Evolutionary conservation across 2,888 invertebrate species (phyloP).

Genomic region (Dynastes hyllus): DNA sequence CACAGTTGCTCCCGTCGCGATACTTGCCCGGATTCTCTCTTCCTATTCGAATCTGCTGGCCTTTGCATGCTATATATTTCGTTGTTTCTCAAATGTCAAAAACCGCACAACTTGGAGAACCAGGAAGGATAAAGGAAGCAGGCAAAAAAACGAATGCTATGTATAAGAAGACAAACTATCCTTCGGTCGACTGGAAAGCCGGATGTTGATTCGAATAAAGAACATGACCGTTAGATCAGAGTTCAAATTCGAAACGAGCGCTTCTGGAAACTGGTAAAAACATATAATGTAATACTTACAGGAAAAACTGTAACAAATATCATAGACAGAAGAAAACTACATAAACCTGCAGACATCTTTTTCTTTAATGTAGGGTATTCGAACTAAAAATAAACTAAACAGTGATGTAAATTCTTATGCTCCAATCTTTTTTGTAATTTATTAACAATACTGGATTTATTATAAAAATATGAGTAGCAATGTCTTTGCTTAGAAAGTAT

Average conservation of each 20-base stretch:
- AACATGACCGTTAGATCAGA: conserved; percentile 58
- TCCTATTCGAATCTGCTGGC: conserved; percentile 63
- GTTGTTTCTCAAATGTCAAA: conserved; percentile 50
- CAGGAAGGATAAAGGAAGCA: conserved; percentile 27
- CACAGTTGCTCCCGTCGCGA: conserved; percentile 51
- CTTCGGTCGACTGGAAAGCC: conserved; percentile 68
- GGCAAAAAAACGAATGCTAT: conserved; percentile 59
- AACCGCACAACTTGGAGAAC: conserved; percentile 1
- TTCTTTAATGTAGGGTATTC: no score
- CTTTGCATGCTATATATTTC: conserved; percentile 66
- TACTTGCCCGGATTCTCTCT: conserved; percentile 44
- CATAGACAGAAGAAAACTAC: no score
- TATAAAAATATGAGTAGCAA: no score
- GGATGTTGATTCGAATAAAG: conserved; percentile 71
- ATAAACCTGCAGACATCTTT: no score
- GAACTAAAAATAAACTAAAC: no score
- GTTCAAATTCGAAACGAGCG: no score
- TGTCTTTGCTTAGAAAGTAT: no score
- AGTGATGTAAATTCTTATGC: no score
- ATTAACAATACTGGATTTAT: no score
- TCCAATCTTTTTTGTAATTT: no score
- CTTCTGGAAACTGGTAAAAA: neutral
- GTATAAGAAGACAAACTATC: conserved; percentile 62
- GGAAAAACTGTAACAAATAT: no score
- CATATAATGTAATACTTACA: no score